Evolutionary conservation across 2,113 vertebrate genomes (phyloP), one percentile per base, ranked within the genome.

Genomic region (Tor tambroides): DNA sequence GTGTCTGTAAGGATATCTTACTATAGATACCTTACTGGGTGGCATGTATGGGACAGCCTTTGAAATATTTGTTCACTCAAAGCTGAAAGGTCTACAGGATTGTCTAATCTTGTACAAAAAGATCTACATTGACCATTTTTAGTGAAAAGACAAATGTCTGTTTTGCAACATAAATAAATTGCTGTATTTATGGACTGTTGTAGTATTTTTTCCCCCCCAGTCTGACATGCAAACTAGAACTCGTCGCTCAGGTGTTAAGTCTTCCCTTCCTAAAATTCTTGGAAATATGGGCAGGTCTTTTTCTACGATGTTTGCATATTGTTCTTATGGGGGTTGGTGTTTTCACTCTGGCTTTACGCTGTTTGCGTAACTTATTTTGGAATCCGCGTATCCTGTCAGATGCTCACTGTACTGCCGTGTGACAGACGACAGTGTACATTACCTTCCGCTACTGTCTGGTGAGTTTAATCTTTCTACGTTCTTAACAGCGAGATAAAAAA

Each of bases 41-140:
- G 23, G 10, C 4, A 7, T 63, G 32, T 77, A 30, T 19, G 56
- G 32, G 4, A 6, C 74, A 26, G n/a, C 23, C 30, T 69, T 69
- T 69, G 3, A 76, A 41, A 76, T 46, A 46, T 46, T 46, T 46
- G 43, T 46, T 11, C 3, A 3, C 43, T 46, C 11, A 12, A 46
- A 46, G 43, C 10, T 12, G 11, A 46, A 46, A 12, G 5, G 21
- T 26, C 23, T 74, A 1, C 49, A 69, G 12, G 4, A 0, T 30
- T 83, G 63, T 21, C 63, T 80, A n/a, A 82, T 32, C 17, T 28
- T 83, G 26, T 71, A 17, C 63, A 83, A 83, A 51, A 26, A 19
- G 14, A 59, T 35, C 9, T 77, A 11, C 30, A 56, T 80, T 80
- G 49, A 41, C 6, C n/a, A n/a, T n/a, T n/a, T n/a, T n/a, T n/a